A percentile compares a stretch with the other conserved stretches of the same genome.
Conservation (phyloP, 2,113 vertebrate genomes). For the Sterrhoptilus dennistouni region DNA sequence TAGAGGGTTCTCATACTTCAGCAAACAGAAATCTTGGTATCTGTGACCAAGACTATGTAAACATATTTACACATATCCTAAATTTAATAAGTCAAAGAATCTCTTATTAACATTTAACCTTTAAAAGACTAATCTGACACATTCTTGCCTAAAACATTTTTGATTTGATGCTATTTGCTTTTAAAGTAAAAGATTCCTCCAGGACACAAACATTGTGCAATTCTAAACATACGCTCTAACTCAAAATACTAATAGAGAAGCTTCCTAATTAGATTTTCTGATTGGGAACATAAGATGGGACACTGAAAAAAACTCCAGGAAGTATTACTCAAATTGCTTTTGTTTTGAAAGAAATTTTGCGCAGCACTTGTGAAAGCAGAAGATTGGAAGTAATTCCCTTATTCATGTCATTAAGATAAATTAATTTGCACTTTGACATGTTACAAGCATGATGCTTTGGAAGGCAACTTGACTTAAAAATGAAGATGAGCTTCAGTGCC, state of each 20-base stretch:
- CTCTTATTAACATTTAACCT: background rate
- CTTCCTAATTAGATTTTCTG: background rate
- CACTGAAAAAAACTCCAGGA: background rate
- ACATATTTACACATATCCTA: background rate
- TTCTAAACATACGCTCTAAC: background rate
- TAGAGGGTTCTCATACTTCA: background rate
- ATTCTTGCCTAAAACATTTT: background rate
- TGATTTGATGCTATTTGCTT: background rate
- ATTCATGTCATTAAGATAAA: background rate
- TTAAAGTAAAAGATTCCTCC: background rate
- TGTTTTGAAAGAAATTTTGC: background rate
- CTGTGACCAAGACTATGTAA: background rate
- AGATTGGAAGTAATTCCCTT: background rate
- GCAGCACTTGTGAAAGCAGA: background rate
- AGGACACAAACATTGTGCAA: background rate
- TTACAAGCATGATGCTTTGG: background rate
- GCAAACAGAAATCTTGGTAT: background rate
- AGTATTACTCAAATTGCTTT: background rate
- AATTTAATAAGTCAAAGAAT: background rate
- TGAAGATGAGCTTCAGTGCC: background rate
- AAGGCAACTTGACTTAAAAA: background rate
- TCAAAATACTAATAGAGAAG: background rate
- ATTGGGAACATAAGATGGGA: background rate
- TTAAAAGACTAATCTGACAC: background rate
- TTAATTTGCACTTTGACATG: background rate